A percentile compares a stretch with the other conserved stretches of the same genome.
Evolutionary conservation across 2,888 invertebrate species (phyloP).

Genomic region (Drosophila buzzatii): DNA sequence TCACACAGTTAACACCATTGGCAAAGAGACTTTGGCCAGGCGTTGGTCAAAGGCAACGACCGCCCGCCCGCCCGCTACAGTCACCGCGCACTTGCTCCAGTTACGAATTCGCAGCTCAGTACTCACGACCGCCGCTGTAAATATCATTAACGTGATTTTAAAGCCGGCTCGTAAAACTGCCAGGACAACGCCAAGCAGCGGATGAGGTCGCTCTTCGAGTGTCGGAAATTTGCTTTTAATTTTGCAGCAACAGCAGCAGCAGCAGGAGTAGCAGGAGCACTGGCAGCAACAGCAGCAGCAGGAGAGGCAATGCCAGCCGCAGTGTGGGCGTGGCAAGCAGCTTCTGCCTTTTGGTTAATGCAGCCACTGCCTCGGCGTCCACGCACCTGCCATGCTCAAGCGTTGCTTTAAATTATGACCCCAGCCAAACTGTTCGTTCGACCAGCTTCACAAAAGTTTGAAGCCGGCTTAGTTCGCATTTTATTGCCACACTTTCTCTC

Average conservation of each 20-base stretch:
- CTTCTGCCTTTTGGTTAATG: conserved; percentile 58
- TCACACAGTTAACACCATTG: conserved; percentile 73
- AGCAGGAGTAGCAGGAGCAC: conserved; percentile 34
- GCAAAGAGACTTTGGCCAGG: conserved; percentile 34
- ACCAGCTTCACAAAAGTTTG: neutral
- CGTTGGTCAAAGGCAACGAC: conserved; percentile 49
- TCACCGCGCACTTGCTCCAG: conserved; percentile 42
- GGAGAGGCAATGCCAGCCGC: conserved; percentile 22
- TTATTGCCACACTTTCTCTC: conserved; percentile 24
- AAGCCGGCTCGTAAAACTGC: conserved; percentile 74
- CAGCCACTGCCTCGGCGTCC: conserved; percentile 34
- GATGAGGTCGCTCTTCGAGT: conserved; percentile 48
- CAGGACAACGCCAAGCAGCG: conserved; percentile 47
- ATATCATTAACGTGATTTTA: conserved; percentile 81
- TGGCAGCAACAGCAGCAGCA: conserved; percentile 24
- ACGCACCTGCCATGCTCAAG: conserved; percentile 44
- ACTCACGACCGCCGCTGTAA: conserved; percentile 61
- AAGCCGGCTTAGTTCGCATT: conserved; percentile 27
- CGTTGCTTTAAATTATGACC: conserved; percentile 39
- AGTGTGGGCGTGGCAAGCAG: conserved; percentile 50
- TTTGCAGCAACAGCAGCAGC: conserved; percentile 49
- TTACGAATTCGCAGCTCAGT: conserved; percentile 55
- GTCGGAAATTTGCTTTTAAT: conserved; percentile 75
- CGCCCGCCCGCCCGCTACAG: neutral
- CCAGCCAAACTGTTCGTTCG: conserved; percentile 9